These are phyloP conservation scores for Hybos culiciformis DNA, from an alignment of 2,888 invertebrate species.

Conservation along the genomic window DNA sequence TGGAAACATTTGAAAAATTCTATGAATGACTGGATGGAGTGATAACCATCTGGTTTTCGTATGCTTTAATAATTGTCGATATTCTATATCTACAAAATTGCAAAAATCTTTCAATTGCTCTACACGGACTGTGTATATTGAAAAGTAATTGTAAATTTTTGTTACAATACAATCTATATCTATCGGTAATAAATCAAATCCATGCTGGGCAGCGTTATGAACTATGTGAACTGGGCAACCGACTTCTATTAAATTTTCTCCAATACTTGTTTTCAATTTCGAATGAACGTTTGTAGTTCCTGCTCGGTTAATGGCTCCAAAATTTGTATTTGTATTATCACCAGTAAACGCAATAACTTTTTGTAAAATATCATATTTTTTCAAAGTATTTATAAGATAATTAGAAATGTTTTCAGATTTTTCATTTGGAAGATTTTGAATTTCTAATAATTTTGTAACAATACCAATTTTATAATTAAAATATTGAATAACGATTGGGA, in stretches of 20 bases:
- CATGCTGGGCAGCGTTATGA: background rate
- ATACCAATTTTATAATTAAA: background rate
- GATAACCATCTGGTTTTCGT: slow-evolving; percentile 7
- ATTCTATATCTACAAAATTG: slow-evolving; percentile 5
- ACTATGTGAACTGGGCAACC: background rate
- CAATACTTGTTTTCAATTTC: slow-evolving; percentile 1
- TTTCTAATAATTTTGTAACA: background rate
- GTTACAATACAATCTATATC: background rate
- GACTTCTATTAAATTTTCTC: background rate
- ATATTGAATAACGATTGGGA: background rate
- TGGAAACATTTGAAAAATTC: slow-evolving; percentile 7
- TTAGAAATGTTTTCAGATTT: background rate
- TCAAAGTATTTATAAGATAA: background rate
- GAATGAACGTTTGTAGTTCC: slow-evolving; percentile 11
- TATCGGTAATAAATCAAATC: background rate
- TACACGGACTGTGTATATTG: slow-evolving; percentile 4
- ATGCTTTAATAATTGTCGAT: slow-evolving; percentile 7
- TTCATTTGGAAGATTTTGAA: background rate
- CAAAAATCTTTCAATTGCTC: slow-evolving; percentile 8
- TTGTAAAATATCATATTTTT: background rate
- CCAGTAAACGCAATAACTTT: slow-evolving; percentile 4
- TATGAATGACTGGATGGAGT: slow-evolving; percentile 5
- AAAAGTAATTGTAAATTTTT: background rate
- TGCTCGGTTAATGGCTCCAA: slow-evolving; percentile 12
- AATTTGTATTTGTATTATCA: slow-evolving; percentile 13